These are phyloP conservation scores for Clitarchus hookeri DNA, from an alignment of 2,888 invertebrate genomes.

Conservation along the genomic window DNA sequence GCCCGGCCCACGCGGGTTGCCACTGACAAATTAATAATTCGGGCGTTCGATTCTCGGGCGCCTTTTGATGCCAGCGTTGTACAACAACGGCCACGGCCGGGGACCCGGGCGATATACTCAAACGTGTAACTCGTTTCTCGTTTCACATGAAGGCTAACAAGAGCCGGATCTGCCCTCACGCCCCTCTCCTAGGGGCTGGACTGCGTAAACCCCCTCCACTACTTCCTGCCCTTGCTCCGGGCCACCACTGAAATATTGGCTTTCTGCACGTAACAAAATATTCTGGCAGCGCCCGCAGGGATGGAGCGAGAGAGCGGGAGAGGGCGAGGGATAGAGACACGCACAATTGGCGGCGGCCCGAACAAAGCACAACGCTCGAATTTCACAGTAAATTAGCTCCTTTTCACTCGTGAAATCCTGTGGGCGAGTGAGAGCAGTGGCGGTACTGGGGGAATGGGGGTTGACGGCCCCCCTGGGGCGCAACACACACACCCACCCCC, in stretches of 20 bases:
- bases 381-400: constrained; percentile 14
- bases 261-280: constrained; percentile 14
- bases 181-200: background rate
- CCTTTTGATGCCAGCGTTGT: no score
- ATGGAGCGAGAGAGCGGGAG: background rate
- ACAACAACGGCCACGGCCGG: no score
- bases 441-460: background rate
- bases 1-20: no score
- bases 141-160: background rate
- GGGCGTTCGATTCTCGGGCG: no score
- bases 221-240: background rate
- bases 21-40: no score
- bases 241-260: background rate
- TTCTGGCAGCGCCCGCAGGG: background rate
- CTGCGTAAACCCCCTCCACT: background rate
- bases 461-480: background rate
- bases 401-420: constrained; percentile 5
- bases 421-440: background rate
- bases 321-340: background rate
- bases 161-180: background rate
- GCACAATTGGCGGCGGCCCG: background rate
- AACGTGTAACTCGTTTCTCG: background rate
- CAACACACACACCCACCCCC: background rate
- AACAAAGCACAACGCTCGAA: constrained; percentile 14
- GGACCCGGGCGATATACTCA: no score